Evolutionary conservation across 2,113 vertebrate species (phyloP), one percentile per base, ranked within the genome.

Genomic region (Sialia sialis): DNA sequence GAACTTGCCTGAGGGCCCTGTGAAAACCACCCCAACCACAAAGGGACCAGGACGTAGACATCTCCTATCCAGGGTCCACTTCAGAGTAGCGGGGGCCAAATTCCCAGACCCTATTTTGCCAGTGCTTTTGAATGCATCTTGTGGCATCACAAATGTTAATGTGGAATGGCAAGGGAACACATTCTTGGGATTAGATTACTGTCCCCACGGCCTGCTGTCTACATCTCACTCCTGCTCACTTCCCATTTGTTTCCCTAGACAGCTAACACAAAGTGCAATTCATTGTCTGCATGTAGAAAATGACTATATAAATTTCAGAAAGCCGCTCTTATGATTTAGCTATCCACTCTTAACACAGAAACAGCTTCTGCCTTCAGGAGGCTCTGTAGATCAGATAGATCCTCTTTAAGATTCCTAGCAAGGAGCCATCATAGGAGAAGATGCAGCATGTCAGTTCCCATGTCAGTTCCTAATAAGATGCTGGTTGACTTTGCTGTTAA

Each of bases 121-220:
- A 1, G 4, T 49, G 38, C 32, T 74, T 59, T 59, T 1, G 1
- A 48, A 11, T 26, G 2, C 4, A 3, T 7, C 32, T 6, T 3
- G 1, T 21, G 3, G 14, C 12, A 36, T 48, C 7, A 21, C 3
- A 72, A 39, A 89, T 17, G 7, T 13, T n/a, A 25, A 32, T 7
- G 3, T 26, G 18, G 27, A 75, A 70, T 25, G 22, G 10, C 51
- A 70, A 52, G 6, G 8, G 34, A 82, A 26, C 2, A 25, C 9
- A 0, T 25, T 30, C 23, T 60, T n/a, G 60, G n/a, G 9, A 21
- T 41, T 25, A 36, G 18, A 23, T 62, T 58, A 10, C 4, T 13
- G 11, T 38, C 32, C 26, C 17, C 34, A 5, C 8, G 30, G 23
- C 13, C 22, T 66, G 16, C 66, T 16, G 36, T 14, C 10, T 67